Evolutionary conservation across 2,888 invertebrate species (phyloP), one percentile per base, ranked within the genome.

Genomic region (Drosophila mulleri): DNA sequence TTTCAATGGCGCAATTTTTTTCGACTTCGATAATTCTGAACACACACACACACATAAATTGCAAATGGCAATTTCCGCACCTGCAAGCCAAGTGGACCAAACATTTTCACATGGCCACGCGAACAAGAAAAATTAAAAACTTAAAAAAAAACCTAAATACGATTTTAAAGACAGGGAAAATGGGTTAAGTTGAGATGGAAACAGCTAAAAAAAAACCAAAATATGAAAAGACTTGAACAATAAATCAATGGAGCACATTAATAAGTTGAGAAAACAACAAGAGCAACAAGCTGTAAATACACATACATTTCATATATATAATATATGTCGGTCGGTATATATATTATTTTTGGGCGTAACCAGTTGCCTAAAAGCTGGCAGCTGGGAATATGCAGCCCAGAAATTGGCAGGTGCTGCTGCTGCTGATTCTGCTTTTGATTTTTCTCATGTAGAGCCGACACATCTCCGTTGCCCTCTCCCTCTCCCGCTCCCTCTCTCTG

Each of bases 361-460:
- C 67, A 71, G 80, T 80, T 77, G 75, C 44, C 65, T 26, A 59
- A 70, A 42, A 52, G 52, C 61, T 45, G 75, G 63, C 54, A 64
- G 57, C 56, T 59, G 63, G 56, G 50, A 59, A 45, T 47, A 50
- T 60, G 72, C 72, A 65, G 54, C 47, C 29, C n/a, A 75, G 52
- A 85, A 81, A 82, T 88, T 80, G 83, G 85, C 85, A 89, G 85
- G 85, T 89, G 88, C 64, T 64, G 48, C 26, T n/a, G 48, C 47
- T 62, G 47, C n/a, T 29, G 48, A n/a, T n/a, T n/a, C 23, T 89
- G 88, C 68, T 60, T 52, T 26, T 39, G 48, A 11, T 39, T 82
- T 82, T 83, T 83, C 72, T 78, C 72, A 80, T 80, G 69, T 63
- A 59, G 50, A 59, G 53, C 61, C 63, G 50, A 59, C 72, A 59